These are phyloP conservation scores for Lepilemur ruficaudatus DNA, from an alignment of 2,797 vertebrate species.

Conservation along the genomic window DNA sequence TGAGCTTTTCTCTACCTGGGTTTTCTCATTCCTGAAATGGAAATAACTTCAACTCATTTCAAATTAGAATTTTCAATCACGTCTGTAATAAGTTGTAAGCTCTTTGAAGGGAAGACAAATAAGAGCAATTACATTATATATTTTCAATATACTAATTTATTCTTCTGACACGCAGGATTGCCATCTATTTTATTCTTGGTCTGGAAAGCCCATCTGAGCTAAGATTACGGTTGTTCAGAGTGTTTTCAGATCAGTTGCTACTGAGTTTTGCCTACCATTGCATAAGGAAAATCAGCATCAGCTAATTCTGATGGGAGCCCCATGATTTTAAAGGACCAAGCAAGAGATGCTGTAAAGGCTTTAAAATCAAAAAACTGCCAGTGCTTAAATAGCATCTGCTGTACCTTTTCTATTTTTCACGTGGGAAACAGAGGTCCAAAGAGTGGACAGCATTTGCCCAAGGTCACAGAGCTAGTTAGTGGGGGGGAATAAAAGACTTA, in stretches of 20 bases:
- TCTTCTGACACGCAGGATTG: conserved; percentile 39
- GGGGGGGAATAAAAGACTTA: not conserved
- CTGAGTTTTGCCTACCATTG: not conserved
- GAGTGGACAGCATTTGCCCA: not conserved
- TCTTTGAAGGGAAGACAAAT: conserved; percentile 53
- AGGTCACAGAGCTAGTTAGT: not conserved
- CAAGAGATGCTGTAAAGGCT: not conserved
- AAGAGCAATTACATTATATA: conserved; percentile 43
- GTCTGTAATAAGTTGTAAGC: conserved; percentile 34
- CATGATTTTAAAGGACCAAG: not conserved
- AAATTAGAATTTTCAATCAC: conserved; percentile 55
- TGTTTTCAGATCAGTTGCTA: not conserved
- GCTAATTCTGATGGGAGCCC: not conserved
- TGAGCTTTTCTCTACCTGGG: not conserved
- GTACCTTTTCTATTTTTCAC: not conserved
- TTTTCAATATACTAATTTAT: conserved; percentile 65
- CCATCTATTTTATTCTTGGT: not conserved
- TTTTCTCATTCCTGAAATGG: conserved; percentile 34
- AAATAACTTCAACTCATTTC: conserved; percentile 46
- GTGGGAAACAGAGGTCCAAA: not conserved
- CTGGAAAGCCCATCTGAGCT: conserved; percentile 11
- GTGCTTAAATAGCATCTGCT: not conserved
- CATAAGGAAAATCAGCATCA: not conserved
- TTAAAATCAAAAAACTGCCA: not conserved
- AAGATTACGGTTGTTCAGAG: not conserved